A percentile compares a stretch with the other conserved stretches of the same genome.
Conservation (phyloP, 2,113 vertebrate genomes). For the Dendropsophus ebraccatus region DNA sequence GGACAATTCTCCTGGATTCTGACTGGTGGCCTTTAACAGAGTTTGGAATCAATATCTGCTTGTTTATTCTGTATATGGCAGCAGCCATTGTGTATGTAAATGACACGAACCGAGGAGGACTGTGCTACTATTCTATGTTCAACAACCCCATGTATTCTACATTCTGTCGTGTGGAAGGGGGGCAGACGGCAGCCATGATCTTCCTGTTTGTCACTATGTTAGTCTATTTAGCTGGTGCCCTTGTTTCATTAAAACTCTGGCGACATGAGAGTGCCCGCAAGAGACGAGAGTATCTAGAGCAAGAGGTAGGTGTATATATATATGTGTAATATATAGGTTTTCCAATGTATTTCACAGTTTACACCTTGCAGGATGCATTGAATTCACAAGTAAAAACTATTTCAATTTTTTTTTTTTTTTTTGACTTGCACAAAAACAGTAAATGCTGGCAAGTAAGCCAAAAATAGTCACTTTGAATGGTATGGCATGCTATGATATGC, state of each 20-base stretch:
- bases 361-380: too few relatives aligned
- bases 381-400: too few relatives aligned
- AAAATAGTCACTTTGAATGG: too few relatives aligned
- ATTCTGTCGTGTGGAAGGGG: constrained; percentile 89
- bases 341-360: too few relatives aligned
- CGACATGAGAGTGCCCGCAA: constrained; percentile 85
- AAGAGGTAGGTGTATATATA: constrained; percentile 74
- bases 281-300: constrained; percentile 74
- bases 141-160: constrained; percentile 81
- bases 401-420: too few relatives aligned
- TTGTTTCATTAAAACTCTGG: constrained; percentile 89
- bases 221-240: constrained; percentile 83
- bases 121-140: constrained; percentile 85
- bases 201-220: constrained; percentile 87
- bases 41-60: constrained; percentile 81
- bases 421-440: too few relatives aligned
- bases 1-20: constrained; percentile 91
- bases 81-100: constrained; percentile 87
- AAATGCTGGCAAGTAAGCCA: too few relatives aligned
- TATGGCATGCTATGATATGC: too few relatives aligned
- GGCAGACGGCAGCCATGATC: constrained; percentile 88
- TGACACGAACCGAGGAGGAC: constrained; percentile 87
- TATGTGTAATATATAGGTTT: not conserved
- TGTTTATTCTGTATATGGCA: constrained; percentile 84
- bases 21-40: constrained; percentile 94